Percentiles rank a stretch among this genome's conserved stretches.
phyloP scores from a whole-genome alignment of 2,888 invertebrate species.

The Cecidostiba fungosa region DNA sequence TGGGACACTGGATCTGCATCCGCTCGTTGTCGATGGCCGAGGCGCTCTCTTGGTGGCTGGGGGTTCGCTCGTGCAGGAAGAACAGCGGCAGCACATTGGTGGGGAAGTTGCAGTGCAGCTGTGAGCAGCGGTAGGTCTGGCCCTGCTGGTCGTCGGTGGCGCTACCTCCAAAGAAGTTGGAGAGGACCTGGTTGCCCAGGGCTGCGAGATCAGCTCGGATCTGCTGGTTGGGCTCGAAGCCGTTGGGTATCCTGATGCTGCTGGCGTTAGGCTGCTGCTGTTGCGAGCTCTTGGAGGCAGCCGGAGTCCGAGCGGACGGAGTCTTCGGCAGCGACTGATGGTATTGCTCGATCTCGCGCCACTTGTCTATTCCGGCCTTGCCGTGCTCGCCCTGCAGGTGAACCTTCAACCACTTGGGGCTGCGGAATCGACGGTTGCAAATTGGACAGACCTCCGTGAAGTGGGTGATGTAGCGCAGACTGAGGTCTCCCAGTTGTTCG shows the following conservation, averaged over 20 bases:
- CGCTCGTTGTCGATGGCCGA: conserved; percentile 73
- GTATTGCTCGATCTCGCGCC: conserved; percentile 83
- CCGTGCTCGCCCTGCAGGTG: conserved; percentile 94
- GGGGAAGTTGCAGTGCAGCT: conserved; percentile 93
- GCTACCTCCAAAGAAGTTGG: conserved; percentile 80
- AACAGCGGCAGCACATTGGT: conserved; percentile 94
- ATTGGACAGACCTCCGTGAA: conserved; percentile 91
- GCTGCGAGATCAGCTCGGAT: conserved; percentile 66
- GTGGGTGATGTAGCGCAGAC: conserved; percentile 85
- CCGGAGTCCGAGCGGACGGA: conserved; percentile 72
- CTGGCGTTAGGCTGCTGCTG: conserved; percentile 80
- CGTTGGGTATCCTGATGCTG: conserved; percentile 83
- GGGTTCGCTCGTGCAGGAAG: conserved; percentile 95
- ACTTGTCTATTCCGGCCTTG: conserved; percentile 84
- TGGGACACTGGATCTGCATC: conserved; percentile 81
- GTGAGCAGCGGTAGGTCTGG: conserved; percentile 93
- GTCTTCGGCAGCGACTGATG: conserved; percentile 79
- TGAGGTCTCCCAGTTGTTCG: conserved; percentile 83
- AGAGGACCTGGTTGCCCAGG: conserved; percentile 81
- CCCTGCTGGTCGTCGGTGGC: conserved; percentile 81
- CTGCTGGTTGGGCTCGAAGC: conserved; percentile 75
- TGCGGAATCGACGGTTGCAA: conserved; percentile 93
- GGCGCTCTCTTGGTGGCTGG: conserved; percentile 81
- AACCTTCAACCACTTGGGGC: conserved; percentile 92
- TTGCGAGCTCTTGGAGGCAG: conserved; percentile 32